A percentile compares a stretch with the other conserved stretches of the same genome.
phyloP scores from a whole-genome alignment of 2,888 invertebrate species.

The Clistopyga incitator region DNA sequence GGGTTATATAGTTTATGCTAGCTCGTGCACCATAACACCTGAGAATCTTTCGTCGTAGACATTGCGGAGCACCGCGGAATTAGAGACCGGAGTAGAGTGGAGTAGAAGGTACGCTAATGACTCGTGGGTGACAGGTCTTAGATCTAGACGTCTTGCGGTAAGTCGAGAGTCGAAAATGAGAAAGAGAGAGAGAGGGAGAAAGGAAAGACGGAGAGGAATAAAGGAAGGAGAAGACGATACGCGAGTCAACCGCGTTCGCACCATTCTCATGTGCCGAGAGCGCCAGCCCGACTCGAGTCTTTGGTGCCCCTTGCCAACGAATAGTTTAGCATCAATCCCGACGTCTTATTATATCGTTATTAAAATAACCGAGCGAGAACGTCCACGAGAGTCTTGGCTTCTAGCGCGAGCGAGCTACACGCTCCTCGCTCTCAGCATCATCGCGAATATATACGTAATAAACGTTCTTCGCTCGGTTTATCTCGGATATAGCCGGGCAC shows the following conservation, averaged over 20 bases:
- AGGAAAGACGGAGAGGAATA: slow-evolving; percentile 27
- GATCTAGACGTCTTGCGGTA: slow-evolving; percentile 79
- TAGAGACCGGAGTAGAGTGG: slow-evolving; percentile 48
- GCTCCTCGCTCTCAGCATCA: slow-evolving; percentile 31
- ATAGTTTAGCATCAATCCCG: slow-evolving; percentile 84
- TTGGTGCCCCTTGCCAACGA: slow-evolving; percentile 82
- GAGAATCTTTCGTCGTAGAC: slow-evolving; percentile 57
- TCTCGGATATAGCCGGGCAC: slow-evolving; percentile 21
- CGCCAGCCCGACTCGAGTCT: slow-evolving; percentile 67
- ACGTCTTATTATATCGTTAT: slow-evolving; percentile 84
- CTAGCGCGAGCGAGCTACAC: slow-evolving; percentile 17
- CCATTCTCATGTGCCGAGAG: slow-evolving; percentile 63
- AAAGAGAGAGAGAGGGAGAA: slow-evolving; percentile 22
- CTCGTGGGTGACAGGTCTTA: slow-evolving; percentile 83
- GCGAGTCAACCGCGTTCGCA: slow-evolving; percentile 62
- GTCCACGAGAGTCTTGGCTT: slow-evolving; percentile 69
- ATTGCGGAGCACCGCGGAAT: slow-evolving; percentile 54
- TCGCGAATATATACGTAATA: slow-evolving; percentile 32
- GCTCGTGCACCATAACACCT: slow-evolving; percentile 64
- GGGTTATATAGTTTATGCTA: slow-evolving; percentile 71
- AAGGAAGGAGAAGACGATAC: slow-evolving; percentile 23
- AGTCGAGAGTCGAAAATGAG: slow-evolving; percentile 31
- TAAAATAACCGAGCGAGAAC: slow-evolving; percentile 81
- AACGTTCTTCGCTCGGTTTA: slow-evolving; percentile 38
- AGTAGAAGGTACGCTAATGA: slow-evolving; percentile 82